Base-by-base conservation (phyloP, 2,797 vertebrate species). In the Peromyscus nudipes region DNA sequence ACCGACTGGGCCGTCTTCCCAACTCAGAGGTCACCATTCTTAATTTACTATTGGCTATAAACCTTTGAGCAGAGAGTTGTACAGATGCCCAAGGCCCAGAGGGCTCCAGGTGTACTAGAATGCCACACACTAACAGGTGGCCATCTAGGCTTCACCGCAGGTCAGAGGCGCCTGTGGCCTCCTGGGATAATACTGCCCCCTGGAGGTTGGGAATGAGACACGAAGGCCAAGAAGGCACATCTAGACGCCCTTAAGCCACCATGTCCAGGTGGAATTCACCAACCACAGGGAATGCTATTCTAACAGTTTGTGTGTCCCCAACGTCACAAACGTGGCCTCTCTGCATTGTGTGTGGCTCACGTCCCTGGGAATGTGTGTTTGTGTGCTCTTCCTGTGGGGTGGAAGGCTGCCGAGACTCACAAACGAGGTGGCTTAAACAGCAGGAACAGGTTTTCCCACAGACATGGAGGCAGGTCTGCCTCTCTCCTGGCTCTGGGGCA, bases 331-430 rank as follows among this genome's bases (percentile, higher is more conserved):
- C 19, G 49, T 49, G 62, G 40, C 40, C 29, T 69, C 76, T 29
- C 55, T 52, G 11, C 83, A 40, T 25, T 4, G n/a, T 57, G 16
- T 31, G n/a, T 31, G 52, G 19, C 25, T 76, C 17, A 0, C 17
- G 43, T 88, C 75, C 76, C 82, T 46, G 31, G 86, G 82, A 40
- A 46, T 9, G 7, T 0, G 2, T 27, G 31, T 29, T 1, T 6
- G 40, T 10, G 13, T 0, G 0, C 57, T 37, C 1, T 9, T 34
- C 43, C 85, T 43, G 2, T 0, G 73, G 6, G 16, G 12, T 3
- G 19, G 60, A 19, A 21, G 43, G 13, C 37, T 5, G 0, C 65
- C 31, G 40, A 19, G 17, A 65, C 1, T 52, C 37, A 46, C 83
- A 82, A 52, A 8, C n/a, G 13, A 29, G 3, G 49, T 14, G 43